These are phyloP conservation scores for Pandemis cinnamomeana DNA, from an alignment of 2,888 invertebrate species.

Conservation along the genomic window DNA sequence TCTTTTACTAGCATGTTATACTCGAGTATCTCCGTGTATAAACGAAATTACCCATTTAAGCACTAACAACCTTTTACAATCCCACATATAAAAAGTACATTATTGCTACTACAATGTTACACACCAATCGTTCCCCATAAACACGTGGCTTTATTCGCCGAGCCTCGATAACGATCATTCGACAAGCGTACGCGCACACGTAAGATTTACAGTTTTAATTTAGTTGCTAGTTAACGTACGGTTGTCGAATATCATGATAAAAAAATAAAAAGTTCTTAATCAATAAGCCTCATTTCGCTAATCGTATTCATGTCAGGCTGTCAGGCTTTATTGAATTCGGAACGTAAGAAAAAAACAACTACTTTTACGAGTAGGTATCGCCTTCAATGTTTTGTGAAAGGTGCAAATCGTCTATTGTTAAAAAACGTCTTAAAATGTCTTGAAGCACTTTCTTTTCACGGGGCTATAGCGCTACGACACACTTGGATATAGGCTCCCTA, in stretches of 20 bases:
- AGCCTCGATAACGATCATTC: slow-evolving; percentile 5
- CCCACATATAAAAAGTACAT: neutral
- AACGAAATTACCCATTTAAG: too few relatives aligned
- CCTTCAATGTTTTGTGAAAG: neutral
- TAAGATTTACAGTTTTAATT: slow-evolving; percentile 1
- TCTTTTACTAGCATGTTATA: neutral
- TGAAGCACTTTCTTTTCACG: too few relatives aligned
- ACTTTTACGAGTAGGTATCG: neutral
- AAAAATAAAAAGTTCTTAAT: neutral
- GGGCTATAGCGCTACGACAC: too few relatives aligned
- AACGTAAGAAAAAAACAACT: neutral
- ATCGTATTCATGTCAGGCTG: neutral
- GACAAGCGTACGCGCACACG: slow-evolving; percentile 5
- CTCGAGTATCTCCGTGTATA: too few relatives aligned
- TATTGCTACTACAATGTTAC: neutral
- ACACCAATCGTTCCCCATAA: neutral
- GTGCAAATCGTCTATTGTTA: neutral
- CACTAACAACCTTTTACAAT: neutral
- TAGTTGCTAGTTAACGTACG: slow-evolving; percentile 2
- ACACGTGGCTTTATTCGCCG: neutral
- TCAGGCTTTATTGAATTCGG: neutral
- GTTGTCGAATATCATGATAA: slow-evolving; percentile 10
- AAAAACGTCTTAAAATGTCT: too few relatives aligned
- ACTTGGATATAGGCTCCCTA: too few relatives aligned
- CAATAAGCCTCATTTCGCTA: neutral